Percentiles rank a stretch among this genome's conserved stretches.
These are phyloP conservation scores for Neoarius graeffei DNA, from an alignment of 2,113 vertebrate species.

Conservation along the genomic window DNA sequence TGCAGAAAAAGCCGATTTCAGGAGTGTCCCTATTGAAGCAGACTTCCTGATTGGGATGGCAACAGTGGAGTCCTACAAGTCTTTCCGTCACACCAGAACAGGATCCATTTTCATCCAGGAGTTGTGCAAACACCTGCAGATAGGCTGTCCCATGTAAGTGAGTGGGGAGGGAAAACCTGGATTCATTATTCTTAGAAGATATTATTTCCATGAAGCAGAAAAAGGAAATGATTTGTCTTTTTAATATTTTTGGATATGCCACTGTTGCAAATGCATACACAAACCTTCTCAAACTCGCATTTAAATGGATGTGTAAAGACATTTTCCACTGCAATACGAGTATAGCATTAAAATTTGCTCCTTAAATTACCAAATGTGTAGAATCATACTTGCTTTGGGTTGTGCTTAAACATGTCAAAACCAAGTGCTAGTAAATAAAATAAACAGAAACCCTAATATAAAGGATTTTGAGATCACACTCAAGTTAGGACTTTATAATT, in stretches of 20 bases:
- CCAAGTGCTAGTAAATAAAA: no score
- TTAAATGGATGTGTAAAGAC: background rate
- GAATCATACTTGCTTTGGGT: background rate
- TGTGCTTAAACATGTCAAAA: background rate
- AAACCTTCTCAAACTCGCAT: background rate
- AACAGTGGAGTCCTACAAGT: constrained; percentile 66
- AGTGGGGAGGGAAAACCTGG: background rate
- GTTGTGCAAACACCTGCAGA: constrained; percentile 65
- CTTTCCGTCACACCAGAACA: constrained; percentile 18
- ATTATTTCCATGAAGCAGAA: no score
- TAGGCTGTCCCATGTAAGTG: constrained; percentile 62
- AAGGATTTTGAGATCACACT: no score
- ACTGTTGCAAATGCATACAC: background rate
- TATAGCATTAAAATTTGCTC: background rate
- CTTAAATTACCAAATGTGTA: no score
- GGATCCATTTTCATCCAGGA: constrained; percentile 72
- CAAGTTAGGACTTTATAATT: background rate
- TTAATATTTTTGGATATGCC: background rate
- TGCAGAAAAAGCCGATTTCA: constrained; percentile 4
- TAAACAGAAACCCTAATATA: no score
- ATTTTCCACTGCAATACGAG: no score
- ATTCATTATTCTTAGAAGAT: no score
- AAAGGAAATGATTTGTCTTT: background rate
- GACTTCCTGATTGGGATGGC: constrained; percentile 70
- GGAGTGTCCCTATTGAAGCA: constrained; percentile 40